Base-by-base conservation (phyloP, 2,888 invertebrate species). In the Andrena marginata region DNA sequence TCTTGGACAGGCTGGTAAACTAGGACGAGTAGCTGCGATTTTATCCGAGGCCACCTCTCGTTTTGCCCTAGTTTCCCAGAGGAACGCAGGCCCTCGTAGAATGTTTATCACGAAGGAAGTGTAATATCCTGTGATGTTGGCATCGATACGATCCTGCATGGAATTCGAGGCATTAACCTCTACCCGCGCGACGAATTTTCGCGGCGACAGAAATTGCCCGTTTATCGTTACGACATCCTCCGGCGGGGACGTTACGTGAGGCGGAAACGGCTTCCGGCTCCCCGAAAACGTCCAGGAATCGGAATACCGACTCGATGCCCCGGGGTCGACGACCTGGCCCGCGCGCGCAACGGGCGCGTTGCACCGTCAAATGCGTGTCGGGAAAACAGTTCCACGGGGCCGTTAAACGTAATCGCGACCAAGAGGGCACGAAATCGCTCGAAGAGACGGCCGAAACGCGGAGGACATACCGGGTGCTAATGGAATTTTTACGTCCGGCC, bases 201-300 rank as follows among this genome's bases (percentile, higher is more conserved):
- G 62, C 69, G 8, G 29, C 73, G 74, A 56, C 51, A 62, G 62
- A 75, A 67, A 68, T 54, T 31, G 31, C 10, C 29, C 20, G 48
- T 63, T 63, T 56, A 59, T 83, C 70, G 71, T 81, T 77, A 81
- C 78, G 74, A 82, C 74, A 71, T 82, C 82, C 77, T 82, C 68
- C 78, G 63, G 5, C 8, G 54, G 31, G 54, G 56, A 67, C 59
- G 73, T 59, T 63, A 70, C 71, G 84, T 26, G 67, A 68, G 75
- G 48, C 84, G 84, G 84, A 84, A 84, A 82, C 63, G 78, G 68
- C 82, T 82, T 84, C 78, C 82, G 74, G 82, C 71, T 75, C 82
- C 70, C 16, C 65, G 70, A 67, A 82, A 82, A 77, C 68, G 68
- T 68, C 33, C 64, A 51, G 63, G 74, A 82, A 80, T 69, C 60